These are phyloP conservation scores for Drosophila sp. DNA, from an alignment of 1,140 invertebrate genomes.

Conservation along the genomic window DNA sequence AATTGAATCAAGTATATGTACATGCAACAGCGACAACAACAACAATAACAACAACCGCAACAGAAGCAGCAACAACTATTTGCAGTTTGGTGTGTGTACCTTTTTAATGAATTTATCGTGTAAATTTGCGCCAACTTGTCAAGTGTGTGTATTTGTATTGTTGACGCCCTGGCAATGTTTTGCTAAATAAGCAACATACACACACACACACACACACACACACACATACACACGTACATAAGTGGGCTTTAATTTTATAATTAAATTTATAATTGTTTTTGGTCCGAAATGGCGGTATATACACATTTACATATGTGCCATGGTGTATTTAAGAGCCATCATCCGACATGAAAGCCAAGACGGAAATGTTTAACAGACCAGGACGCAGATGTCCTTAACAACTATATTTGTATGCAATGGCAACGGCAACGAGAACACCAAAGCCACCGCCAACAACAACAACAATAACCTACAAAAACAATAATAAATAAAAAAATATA, in stretches of 20 bases:
- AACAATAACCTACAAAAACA: neutral
- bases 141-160: conserved; percentile 32
- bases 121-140: conserved; percentile 69
- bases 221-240: neutral
- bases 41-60: conserved; percentile 14
- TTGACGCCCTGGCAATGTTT: conserved; percentile 50
- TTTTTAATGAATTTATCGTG: conserved; percentile 80
- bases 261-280: conserved; percentile 69
- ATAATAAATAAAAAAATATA: neutral
- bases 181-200: conserved; percentile 39
- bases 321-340: conserved; percentile 8
- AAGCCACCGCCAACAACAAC: neutral
- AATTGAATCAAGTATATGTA: conserved; percentile 66
- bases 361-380: conserved; percentile 60
- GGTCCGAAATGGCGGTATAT: conserved; percentile 24
- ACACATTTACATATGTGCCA: neutral
- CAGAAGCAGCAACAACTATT: conserved; percentile 45
- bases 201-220: conserved; percentile 24
- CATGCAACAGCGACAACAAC: conserved; percentile 56
- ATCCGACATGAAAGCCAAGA: conserved; percentile 38
- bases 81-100: conserved; percentile 71
- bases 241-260: conserved; percentile 61
- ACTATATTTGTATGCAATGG: neutral
- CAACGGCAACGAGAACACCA: neutral
- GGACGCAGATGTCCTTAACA: conserved; percentile 53